A percentile compares a stretch with the other conserved stretches of the same genome.
phyloP scores from a whole-genome alignment of 2,888 invertebrate genomes.

The Pasiphila rectangulata region DNA sequence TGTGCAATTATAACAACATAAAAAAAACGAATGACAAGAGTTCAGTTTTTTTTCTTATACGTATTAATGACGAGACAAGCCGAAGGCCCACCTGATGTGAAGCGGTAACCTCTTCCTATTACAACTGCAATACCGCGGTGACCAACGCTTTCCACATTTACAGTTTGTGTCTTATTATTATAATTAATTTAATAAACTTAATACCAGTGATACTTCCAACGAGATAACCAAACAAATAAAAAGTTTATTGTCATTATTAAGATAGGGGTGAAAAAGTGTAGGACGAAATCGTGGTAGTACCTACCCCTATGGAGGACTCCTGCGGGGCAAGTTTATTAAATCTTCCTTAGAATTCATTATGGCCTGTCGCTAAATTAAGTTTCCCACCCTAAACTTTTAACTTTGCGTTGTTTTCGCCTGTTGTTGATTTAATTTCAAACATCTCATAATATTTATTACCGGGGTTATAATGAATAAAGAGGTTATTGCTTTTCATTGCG shows the following conservation, averaged over 20 bases:
- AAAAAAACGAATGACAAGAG: no score
- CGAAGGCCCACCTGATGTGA: no score
- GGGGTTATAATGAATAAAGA: constrained; percentile 17
- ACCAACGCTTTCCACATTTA: no score
- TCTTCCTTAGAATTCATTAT: constrained; percentile 66
- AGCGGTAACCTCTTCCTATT: no score
- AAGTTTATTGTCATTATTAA: constrained; percentile 34
- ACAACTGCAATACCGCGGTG: no score
- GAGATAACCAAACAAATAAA: constrained; percentile 34
- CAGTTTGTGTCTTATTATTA: no score
- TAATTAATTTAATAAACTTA: no score
- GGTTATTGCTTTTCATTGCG: constrained; percentile 8
- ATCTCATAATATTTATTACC: constrained; percentile 47
- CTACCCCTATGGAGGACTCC: constrained; percentile 44
- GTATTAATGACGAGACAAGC: no score
- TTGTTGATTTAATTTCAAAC: constrained; percentile 53
- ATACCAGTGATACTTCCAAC: constrained; percentile 26
- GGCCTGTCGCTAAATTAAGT: constrained; percentile 61
- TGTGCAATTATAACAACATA: no score
- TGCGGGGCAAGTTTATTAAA: constrained; percentile 58
- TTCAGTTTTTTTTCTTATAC: no score
- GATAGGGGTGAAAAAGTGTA: constrained; percentile 43
- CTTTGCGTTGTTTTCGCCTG: constrained; percentile 52
- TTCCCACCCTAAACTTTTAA: constrained; percentile 56
- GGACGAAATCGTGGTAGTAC: constrained; percentile 45